Base-by-base conservation (phyloP, 2,888 invertebrate genomes). In the Temnothorax rugatulus region DNA sequence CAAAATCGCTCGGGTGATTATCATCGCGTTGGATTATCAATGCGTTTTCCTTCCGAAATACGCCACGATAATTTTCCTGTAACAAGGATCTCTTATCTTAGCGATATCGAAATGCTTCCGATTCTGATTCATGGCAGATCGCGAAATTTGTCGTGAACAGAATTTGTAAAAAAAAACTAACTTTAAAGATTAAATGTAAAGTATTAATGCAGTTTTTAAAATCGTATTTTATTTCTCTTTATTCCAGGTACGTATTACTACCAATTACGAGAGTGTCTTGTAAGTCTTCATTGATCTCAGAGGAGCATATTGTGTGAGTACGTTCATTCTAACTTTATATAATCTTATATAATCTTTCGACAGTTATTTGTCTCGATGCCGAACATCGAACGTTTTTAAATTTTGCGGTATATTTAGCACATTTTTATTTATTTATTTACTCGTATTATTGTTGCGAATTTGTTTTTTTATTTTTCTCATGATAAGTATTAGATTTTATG, bases 201-300 rank as follows among this genome's bases (percentile, higher is more conserved):
- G 5, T 5, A 18, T 44, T 44, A n/a, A 61, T 29, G 29, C 29
- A 5, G 2, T 66, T 52, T 50, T 38, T 76, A 2, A 44, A 57
- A 79, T 38, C 8, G 4, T 29, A 18, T 66, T 57, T 8, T 4
- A 7, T 21, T 71, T 41, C 47, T 52, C 18, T 79, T 34, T 34
- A 13, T 71, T 79, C 0, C 57, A 79, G 71, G 79, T 79, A 71
- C 21, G 79, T 79, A 71, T 34, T 34, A 15, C 44, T 44, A 57
- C 15, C 44, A 29, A 25, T 52, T 52, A 59, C 15, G 21, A 63
- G n/a, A 59, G 9, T 59, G 8, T 66, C 66, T 13, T n/a, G 38
- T 29, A 41, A 57, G 21, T 54, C n/a, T 61, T 61, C 25, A n/a
- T 18, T 38, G 52, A 41, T 79, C 15, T 69, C 21, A 57, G 34